These are phyloP conservation scores for Oligia fasciuncula DNA, from an alignment of 2,888 invertebrate genomes.

Conservation along the genomic window DNA sequence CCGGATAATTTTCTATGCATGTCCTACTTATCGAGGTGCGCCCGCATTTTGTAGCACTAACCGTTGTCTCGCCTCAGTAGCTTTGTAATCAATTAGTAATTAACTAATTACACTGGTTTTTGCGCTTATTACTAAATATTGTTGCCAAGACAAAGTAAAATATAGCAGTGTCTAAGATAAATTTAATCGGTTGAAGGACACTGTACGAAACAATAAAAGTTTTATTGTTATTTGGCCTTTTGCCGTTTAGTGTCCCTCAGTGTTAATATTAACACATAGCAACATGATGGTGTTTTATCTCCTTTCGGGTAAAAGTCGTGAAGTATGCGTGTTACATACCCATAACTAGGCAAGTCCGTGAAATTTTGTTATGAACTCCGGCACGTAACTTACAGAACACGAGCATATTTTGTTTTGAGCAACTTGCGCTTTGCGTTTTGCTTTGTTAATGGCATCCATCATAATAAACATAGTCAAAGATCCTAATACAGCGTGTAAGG, in stretches of 20 bases:
- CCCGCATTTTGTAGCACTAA: slow-evolving; percentile 9
- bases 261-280: neutral
- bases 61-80: slow-evolving; percentile 27
- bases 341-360: neutral
- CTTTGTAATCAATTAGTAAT: slow-evolving; percentile 17
- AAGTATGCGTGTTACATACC: neutral
- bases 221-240: too few relatives aligned
- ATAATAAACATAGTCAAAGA: too few relatives aligned
- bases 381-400: too few relatives aligned
- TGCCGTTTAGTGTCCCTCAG: too few relatives aligned
- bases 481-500: too few relatives aligned
- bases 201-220: too few relatives aligned
- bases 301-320: neutral
- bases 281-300: neutral
- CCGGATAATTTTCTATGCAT: neutral
- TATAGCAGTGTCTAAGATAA: neutral
- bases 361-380: neutral
- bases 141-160: slow-evolving; percentile 5
- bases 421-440: too few relatives aligned
- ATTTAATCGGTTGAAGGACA: too few relatives aligned
- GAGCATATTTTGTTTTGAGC: too few relatives aligned
- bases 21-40: neutral
- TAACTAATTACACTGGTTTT: slow-evolving; percentile 9
- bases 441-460: too few relatives aligned
- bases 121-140: slow-evolving; percentile 2